Conservation (phyloP, 2,797 vertebrate genomes). For the Phoebastria nigripes region DNA sequence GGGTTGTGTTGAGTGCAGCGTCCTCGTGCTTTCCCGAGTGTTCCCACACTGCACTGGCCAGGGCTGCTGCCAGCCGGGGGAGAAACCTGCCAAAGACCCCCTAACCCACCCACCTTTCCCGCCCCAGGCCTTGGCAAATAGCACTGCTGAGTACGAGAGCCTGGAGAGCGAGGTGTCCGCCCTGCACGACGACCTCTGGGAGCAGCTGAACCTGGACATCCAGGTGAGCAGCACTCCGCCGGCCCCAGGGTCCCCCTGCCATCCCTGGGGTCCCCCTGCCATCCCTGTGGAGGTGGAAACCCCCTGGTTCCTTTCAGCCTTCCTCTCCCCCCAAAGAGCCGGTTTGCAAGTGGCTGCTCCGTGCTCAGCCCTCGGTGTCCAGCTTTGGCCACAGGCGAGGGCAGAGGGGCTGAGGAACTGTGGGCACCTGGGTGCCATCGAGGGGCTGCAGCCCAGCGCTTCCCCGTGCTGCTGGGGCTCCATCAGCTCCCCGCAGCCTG, state of each 20-base stretch:
- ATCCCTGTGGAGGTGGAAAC: neutral
- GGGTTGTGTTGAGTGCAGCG: neutral
- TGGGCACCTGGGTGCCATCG: neutral
- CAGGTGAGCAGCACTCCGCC: slow-evolving; percentile 75
- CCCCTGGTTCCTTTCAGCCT: neutral
- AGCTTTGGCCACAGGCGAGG: neutral
- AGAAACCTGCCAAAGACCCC: neutral
- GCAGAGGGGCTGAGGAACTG: neutral
- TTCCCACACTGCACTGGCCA: neutral
- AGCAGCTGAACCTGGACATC: slow-evolving; percentile 90
- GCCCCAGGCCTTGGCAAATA: slow-evolving; percentile 84
- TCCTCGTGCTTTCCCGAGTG: neutral
- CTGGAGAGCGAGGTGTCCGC: slow-evolving; percentile 90
- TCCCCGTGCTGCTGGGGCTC: neutral
- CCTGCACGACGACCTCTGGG: slow-evolving; percentile 93
- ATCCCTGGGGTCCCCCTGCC: fast-evolving
- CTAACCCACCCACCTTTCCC: neutral
- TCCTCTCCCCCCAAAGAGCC: neutral
- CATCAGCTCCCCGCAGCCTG: neutral
- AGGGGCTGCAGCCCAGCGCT: neutral
- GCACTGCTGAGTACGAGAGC: slow-evolving; percentile 87
- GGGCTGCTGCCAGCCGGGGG: neutral
- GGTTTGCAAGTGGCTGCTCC: neutral
- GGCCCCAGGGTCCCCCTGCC: neutral
- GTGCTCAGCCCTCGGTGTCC: fast-evolving